phyloP scores from a whole-genome alignment of 2,113 vertebrate species.

The Oreochromis aureus region DNA sequence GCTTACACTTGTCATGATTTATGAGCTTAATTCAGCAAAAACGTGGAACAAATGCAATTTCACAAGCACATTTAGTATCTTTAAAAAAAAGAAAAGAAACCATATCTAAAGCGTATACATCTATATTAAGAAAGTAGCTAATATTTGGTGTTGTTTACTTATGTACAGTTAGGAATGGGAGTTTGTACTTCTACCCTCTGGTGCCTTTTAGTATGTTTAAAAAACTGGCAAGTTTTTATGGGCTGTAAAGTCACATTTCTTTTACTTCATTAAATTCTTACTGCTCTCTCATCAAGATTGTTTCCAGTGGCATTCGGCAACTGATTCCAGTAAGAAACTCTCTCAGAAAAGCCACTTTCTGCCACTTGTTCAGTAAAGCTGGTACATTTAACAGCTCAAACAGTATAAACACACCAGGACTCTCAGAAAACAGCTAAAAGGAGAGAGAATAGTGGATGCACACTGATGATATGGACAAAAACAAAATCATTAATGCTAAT shows the following conservation, averaged over 20 bases:
- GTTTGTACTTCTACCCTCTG: neutral
- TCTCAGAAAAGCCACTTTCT: neutral
- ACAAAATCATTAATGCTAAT: neutral
- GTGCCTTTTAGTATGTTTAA: neutral
- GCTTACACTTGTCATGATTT: neutral
- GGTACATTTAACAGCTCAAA: neutral
- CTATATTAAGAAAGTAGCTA: neutral
- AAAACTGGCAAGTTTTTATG: neutral
- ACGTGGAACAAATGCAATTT: neutral
- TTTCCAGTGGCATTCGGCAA: neutral
- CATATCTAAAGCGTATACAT: neutral
- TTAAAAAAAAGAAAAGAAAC: neutral
- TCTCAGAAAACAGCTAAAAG: neutral
- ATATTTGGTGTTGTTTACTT: neutral
- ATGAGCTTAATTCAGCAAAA: constrained; percentile 1
- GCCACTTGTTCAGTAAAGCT: neutral
- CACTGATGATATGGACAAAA: neutral
- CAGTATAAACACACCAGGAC: neutral
- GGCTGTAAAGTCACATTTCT: neutral
- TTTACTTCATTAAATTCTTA: neutral
- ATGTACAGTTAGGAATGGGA: neutral
- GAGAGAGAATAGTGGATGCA: neutral
- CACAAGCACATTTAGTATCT: neutral
- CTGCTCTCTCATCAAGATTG: neutral
- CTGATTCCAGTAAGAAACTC: neutral